A percentile compares a stretch with the other conserved stretches of the same genome.
Evolutionary conservation across 2,797 vertebrate species (phyloP).

Genomic region (Leptoclinus maculatus): DNA sequence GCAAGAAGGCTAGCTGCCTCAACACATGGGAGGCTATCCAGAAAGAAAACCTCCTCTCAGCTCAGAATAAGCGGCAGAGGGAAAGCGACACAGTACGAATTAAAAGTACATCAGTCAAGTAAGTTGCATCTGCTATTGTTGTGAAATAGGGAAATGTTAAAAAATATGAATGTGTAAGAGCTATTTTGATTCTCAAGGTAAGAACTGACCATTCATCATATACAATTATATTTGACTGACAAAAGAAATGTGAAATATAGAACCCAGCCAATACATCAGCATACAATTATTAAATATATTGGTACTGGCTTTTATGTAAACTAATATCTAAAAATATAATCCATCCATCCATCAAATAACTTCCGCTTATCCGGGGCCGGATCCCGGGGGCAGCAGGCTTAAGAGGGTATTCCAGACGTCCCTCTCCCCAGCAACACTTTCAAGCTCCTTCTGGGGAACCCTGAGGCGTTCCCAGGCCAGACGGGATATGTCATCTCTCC

Average conservation of each 20-base stretch:
- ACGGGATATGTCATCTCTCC: too few relatives aligned
- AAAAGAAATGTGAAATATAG: background rate
- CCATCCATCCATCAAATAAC: too few relatives aligned
- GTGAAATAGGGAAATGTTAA: background rate
- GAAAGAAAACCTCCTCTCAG: constrained; percentile 87
- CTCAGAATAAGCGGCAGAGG: constrained; percentile 79
- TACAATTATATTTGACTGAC: background rate
- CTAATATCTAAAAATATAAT: background rate
- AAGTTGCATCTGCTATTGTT: constrained; percentile 30
- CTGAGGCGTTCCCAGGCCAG: background rate
- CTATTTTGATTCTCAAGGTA: background rate
- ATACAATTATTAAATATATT: background rate
- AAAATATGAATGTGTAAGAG: background rate
- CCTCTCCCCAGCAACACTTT: background rate
- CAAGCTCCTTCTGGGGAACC: background rate
- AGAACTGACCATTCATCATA: background rate
- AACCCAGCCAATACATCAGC: background rate
- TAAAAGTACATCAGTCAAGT: constrained; percentile 88
- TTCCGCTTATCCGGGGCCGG: too few relatives aligned
- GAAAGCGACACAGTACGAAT: constrained; percentile 87
- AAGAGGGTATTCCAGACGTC: too few relatives aligned
- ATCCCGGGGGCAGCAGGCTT: too few relatives aligned
- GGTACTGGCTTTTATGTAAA: background rate
- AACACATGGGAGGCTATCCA: constrained; percentile 89
- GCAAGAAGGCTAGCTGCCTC: constrained; percentile 76